phyloP scores from a whole-genome alignment of 2,888 invertebrate species.

The Diogma glabrata region DNA sequence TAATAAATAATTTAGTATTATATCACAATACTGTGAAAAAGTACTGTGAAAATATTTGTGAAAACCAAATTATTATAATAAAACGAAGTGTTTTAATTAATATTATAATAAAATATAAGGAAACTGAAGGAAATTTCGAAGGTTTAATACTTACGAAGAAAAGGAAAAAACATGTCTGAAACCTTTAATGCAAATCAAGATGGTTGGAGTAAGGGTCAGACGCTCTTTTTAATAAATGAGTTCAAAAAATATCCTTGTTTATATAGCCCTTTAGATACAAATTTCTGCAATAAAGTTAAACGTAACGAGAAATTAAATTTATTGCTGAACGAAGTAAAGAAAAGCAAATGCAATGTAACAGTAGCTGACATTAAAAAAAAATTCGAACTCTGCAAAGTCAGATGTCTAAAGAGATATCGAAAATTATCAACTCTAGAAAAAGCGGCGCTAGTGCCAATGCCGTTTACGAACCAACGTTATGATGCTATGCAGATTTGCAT shows the following conservation, averaged over 20 bases:
- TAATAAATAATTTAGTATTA: too few species aligned
- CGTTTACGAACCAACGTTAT: not conserved
- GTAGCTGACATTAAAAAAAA: not conserved
- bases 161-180: not conserved
- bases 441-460: not conserved
- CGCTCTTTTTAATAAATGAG: not conserved
- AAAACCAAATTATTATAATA: too few species aligned
- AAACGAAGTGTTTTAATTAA: not conserved
- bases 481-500: not conserved
- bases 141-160: not conserved
- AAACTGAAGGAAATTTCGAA: not conserved
- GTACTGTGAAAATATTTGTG: too few species aligned
- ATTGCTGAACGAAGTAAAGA: not conserved
- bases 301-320: not conserved
- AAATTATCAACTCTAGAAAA: not conserved
- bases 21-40: too few species aligned
- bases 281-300: not conserved
- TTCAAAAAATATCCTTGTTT: not conserved
- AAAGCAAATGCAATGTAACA: not conserved
- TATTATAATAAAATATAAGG: not conserved
- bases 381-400: not conserved
- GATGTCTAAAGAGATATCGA: not conserved
- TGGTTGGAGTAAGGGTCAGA: not conserved
- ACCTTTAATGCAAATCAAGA: not conserved
- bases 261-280: not conserved